Base-by-base conservation (phyloP, 2,888 invertebrate species). In the Heteromurus nitidus region DNA sequence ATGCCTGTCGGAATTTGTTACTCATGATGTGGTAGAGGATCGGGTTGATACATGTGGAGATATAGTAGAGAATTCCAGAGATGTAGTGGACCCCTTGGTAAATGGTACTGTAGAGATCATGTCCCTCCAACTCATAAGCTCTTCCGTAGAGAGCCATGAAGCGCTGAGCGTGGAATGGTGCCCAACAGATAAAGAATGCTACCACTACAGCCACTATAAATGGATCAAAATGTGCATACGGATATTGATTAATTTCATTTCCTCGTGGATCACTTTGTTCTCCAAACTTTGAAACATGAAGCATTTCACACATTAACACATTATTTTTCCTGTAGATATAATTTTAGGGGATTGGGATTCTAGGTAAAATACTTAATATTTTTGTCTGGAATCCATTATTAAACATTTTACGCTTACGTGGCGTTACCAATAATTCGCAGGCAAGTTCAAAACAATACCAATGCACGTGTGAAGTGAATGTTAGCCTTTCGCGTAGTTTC, bases 1-100 rank as follows among this genome's bases (percentile, higher is more conserved):
- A 91, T 3, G 91, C 91, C 47, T 89, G 89, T 60, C 90, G 88
- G 88, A 91, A 91, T 85, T 90, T 90, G 79, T 89, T 88, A 13
- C 90, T 91, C 90, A 91, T 90, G 80, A 90, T 89, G 86, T 90
- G 90, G 87, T 91, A 91, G 13, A 91, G 88, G 31, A 91, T 89
- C 2, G 91, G 91, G 86, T 91, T 91, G 83, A 91, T 90, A 81
- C 90, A 90, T 36, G 91, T 90, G 84, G 90, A 90, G 67, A 91
- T 88, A 85, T 90, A 91, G 87, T 91, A 91, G 24, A 90, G 89
- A 13, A 91, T 89, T 0, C 91, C 91, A n/a, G 90, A 90, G 16
- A 90, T 88, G 87, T 90, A 89, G 70, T 89, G 90, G 36, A 91
- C 88, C 13, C 89, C 87, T 70, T 88, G 88, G 85, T 89, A 89